These are phyloP conservation scores for Eufriesea mexicana DNA, from an alignment of 1,140 invertebrate genomes.

Conservation along the genomic window DNA sequence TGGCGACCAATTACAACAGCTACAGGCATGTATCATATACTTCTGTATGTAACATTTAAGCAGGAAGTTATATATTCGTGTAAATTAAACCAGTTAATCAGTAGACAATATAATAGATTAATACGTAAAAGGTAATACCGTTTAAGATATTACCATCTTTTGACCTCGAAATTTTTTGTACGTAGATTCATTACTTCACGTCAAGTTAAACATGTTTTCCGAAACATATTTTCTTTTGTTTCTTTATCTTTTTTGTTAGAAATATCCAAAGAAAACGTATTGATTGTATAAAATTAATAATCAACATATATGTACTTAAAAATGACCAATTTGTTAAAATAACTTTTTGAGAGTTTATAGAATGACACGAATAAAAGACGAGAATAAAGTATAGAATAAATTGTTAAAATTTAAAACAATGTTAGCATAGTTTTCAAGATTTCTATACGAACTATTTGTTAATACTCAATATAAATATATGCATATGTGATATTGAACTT, in stretches of 20 bases:
- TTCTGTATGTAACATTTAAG: constrained; percentile 63
- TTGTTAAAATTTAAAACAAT: not conserved
- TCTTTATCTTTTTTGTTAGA: constrained; percentile 37
- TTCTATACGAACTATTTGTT: constrained; percentile 3
- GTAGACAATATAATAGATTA: constrained; percentile 13
- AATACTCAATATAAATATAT: constrained; percentile 19
- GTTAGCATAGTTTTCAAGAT: not conserved
- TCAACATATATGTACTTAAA: not conserved
- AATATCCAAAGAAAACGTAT: constrained; percentile 43
- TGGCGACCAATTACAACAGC: constrained; percentile 60
- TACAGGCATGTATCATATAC: constrained; percentile 89
- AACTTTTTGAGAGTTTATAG: not conserved
- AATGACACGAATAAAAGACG: not conserved
- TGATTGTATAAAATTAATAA: constrained; percentile 43
- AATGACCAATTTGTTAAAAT: not conserved
- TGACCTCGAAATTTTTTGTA: constrained; percentile 12
- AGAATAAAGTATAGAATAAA: not conserved
- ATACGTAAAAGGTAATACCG: constrained; percentile 28
- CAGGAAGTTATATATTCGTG: constrained; percentile 65
- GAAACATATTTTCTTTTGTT: not conserved
- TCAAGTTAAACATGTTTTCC: constrained; percentile 17
- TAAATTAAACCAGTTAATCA: constrained; percentile 45
- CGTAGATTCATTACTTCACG: not conserved
- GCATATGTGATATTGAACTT: constrained; percentile 60
- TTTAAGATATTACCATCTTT: constrained; percentile 9